phyloP scores from a whole-genome alignment of 2,888 invertebrate genomes.

The Sesamia inferens region DNA sequence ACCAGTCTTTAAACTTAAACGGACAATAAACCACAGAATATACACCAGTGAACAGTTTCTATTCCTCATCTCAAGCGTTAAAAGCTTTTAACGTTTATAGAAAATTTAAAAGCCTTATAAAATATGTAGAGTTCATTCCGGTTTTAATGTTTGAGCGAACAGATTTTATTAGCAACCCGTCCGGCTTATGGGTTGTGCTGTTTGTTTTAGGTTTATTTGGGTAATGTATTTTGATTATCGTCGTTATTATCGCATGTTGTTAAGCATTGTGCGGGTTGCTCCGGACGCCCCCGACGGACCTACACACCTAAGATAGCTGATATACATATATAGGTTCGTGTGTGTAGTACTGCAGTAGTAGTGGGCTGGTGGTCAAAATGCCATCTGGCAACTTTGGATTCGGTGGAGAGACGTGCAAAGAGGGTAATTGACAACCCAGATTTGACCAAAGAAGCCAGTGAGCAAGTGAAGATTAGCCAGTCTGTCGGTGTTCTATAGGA shows the following conservation, averaged over 20 bases:
- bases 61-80: constrained; percentile 53
- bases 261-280: not conserved
- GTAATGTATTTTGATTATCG: not conserved
- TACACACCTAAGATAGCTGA: not conserved
- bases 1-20: constrained; percentile 40
- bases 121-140: constrained; percentile 55
- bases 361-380: too few species aligned
- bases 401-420: too few species aligned
- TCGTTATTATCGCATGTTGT: not conserved
- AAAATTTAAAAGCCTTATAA: constrained; percentile 63
- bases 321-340: too few species aligned
- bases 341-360: too few species aligned
- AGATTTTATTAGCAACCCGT: constrained; percentile 43
- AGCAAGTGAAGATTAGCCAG: too few species aligned
- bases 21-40: constrained; percentile 57
- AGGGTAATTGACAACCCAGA: too few species aligned
- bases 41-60: constrained; percentile 51
- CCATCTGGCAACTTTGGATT: too few species aligned
- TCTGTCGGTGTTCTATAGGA: too few species aligned
- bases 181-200: constrained; percentile 4
- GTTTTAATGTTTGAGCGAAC: constrained; percentile 51
- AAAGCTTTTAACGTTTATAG: constrained; percentile 65
- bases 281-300: not conserved
- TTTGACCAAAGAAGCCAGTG: too few species aligned
- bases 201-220: constrained; percentile 5